Conservation (phyloP, 2,888 invertebrate species). For the Troides aeacus region DNA sequence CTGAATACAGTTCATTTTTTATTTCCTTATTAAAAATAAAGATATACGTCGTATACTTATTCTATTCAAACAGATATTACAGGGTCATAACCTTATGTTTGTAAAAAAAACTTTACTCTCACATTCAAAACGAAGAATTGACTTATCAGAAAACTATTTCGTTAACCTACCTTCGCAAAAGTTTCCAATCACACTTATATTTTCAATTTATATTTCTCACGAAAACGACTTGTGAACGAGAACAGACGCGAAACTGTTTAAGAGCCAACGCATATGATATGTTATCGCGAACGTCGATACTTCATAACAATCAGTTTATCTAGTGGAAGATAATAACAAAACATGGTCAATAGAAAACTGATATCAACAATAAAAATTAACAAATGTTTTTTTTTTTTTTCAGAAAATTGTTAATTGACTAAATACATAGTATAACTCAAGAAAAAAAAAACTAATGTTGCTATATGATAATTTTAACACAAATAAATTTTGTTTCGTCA, state of each 20-base stretch:
- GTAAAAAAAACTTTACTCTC: neutral
- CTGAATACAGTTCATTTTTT: too few species aligned
- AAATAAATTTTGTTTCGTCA: too few species aligned
- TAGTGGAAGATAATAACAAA: slow-evolving; percentile 38
- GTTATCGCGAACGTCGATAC: slow-evolving; percentile 53
- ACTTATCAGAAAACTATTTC: neutral
- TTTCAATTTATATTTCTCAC: neutral
- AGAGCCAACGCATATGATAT: slow-evolving; percentile 45
- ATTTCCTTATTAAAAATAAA: too few species aligned
- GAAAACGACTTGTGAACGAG: slow-evolving; percentile 23
- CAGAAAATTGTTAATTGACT: neutral
- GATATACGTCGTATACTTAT: too few species aligned
- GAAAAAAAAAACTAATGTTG: too few species aligned
- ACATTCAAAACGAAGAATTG: neutral
- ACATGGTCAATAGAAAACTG: slow-evolving; percentile 14
- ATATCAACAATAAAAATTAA: neutral
- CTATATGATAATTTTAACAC: too few species aligned
- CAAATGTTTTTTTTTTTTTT: neutral
- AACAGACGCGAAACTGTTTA: slow-evolving; percentile 39
- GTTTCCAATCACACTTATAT: neutral
- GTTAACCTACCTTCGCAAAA: neutral
- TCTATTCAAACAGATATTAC: neutral
- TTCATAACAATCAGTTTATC: slow-evolving; percentile 53
- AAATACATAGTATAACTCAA: neutral
- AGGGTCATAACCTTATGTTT: neutral